These are phyloP conservation scores for Sitta europaea DNA, from an alignment of 2,113 vertebrate species.

Conservation along the genomic window DNA sequence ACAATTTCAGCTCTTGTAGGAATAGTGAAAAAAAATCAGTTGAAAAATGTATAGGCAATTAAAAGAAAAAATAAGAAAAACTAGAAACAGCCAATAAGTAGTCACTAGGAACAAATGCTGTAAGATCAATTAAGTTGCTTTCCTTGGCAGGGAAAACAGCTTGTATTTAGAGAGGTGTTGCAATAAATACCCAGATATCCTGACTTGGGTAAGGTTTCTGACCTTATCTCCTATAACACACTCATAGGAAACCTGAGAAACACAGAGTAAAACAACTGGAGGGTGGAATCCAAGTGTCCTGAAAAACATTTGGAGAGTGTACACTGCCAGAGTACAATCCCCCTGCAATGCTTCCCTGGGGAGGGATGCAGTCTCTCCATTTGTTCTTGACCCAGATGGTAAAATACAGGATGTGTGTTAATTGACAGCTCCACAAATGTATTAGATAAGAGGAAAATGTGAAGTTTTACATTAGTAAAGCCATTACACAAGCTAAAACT, in stretches of 20 bases:
- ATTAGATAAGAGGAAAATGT: neutral
- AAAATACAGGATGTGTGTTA: neutral
- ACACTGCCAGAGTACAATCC: rapidly evolving
- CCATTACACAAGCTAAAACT: neutral
- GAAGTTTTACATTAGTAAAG: neutral
- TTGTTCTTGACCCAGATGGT: neutral
- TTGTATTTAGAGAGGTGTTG: neutral
- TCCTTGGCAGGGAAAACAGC: neutral
- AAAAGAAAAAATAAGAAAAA: neutral
- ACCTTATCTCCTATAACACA: neutral
- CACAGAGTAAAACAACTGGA: neutral
- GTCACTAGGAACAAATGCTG: neutral
- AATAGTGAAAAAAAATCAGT: neutral
- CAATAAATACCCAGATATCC: neutral
- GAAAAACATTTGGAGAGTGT: neutral
- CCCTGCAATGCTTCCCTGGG: neutral
- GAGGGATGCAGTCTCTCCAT: neutral
- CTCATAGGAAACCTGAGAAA: neutral
- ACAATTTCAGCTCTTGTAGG: neutral
- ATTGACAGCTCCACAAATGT: neutral
- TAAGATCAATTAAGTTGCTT: neutral
- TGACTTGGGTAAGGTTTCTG: neutral
- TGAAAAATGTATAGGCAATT: neutral
- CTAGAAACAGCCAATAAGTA: neutral
- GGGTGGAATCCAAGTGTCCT: neutral